Evolutionary conservation across 2,797 vertebrate genomes (phyloP).

Genomic region (Syncerus caffer): DNA sequence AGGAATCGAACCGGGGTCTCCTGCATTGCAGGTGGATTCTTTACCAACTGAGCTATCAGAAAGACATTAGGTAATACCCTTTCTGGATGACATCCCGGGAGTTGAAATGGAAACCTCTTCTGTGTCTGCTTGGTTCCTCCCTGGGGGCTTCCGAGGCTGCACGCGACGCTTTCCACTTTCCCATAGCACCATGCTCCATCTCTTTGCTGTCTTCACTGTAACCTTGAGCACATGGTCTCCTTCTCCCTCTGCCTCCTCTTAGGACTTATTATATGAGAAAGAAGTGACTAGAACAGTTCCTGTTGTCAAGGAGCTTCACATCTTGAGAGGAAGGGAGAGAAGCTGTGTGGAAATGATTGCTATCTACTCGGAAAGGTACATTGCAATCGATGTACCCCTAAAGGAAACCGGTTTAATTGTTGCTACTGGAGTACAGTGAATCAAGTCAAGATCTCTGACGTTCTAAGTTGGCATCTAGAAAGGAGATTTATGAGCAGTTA

Average conservation of each 20-base stretch:
- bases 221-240: not conserved
- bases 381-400: too few relatives aligned
- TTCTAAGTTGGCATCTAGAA: not conserved
- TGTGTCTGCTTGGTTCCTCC: too few relatives aligned
- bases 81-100: not conserved
- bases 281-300: not conserved
- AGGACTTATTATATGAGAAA: not conserved
- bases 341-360: too few relatives aligned
- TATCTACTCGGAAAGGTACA: not conserved
- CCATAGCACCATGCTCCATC: fast-evolving
- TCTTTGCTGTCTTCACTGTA: not conserved
- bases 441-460: not conserved
- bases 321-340: not conserved
- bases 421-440: too few relatives aligned
- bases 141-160: not conserved
- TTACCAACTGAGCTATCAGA: not conserved
- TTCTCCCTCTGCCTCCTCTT: not conserved
- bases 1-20: not conserved
- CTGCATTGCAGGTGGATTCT: not conserved
- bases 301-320: not conserved
- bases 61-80: not conserved
- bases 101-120: not conserved
- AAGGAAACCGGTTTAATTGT: not conserved
- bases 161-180: too few relatives aligned
- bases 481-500: not conserved